Percentiles rank a stretch among this genome's conserved stretches.
Conservation (phyloP, 2,113 vertebrate genomes). For the Daphoenositta chrysoptera region DNA sequence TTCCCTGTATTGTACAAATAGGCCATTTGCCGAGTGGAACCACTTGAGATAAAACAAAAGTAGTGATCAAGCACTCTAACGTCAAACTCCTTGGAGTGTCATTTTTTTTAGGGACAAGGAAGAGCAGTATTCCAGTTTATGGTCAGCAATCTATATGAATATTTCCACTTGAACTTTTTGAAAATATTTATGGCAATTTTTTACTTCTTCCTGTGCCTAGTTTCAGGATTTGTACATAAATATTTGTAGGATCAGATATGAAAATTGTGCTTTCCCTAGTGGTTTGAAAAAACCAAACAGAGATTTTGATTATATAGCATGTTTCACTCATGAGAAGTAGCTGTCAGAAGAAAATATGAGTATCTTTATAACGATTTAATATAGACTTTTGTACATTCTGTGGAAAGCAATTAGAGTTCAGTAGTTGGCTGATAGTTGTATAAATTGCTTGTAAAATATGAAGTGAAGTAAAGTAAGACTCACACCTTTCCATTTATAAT, state of each 20-base stretch:
- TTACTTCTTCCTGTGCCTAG: background rate
- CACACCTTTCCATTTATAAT: background rate
- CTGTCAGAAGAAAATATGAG: background rate
- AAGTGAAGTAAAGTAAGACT: background rate
- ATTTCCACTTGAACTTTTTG: background rate
- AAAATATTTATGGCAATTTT: background rate
- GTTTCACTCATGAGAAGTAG: background rate
- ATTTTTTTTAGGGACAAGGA: background rate
- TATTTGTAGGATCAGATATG: background rate
- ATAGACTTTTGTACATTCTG: background rate
- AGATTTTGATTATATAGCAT: background rate
- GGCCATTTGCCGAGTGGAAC: background rate
- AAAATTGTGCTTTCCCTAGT: background rate
- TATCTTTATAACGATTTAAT: background rate
- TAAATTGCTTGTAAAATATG: background rate
- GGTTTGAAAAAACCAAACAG: background rate
- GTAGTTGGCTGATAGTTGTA: background rate
- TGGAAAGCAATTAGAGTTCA: background rate
- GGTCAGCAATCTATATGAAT: background rate
- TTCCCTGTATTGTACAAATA: background rate
- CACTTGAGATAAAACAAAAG: background rate
- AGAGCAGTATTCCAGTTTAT: background rate
- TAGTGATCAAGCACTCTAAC: background rate
- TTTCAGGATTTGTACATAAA: background rate
- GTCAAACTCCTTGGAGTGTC: background rate